A percentile compares a stretch with the other conserved stretches of the same genome.
Conservation (phyloP, 2,797 vertebrate species). For the Paratrypauchen microcephalus region DNA sequence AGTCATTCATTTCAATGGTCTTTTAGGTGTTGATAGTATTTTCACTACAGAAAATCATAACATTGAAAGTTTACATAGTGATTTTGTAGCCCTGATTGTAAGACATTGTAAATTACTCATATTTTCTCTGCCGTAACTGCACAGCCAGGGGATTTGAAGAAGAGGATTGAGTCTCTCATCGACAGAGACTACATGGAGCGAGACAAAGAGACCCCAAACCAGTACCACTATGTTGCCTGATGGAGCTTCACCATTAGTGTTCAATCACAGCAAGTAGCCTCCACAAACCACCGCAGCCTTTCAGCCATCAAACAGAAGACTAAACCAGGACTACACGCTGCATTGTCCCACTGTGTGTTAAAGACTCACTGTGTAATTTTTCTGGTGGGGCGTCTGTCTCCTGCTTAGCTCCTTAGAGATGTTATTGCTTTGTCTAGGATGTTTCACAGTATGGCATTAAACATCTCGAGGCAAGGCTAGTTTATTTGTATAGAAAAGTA, state of each 20-base stretch:
- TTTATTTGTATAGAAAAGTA: too few species aligned
- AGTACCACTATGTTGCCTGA: constrained; percentile 97
- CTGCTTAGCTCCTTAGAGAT: too few species aligned
- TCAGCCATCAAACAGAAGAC: constrained; percentile 54
- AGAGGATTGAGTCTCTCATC: constrained; percentile 94
- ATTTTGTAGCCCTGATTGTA: too few species aligned
- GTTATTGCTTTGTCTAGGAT: too few species aligned
- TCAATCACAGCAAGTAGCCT: constrained; percentile 52
- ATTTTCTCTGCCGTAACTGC: constrained; percentile 32
- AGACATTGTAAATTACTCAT: background rate
- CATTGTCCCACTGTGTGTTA: constrained; percentile 19
- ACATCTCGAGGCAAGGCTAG: too few species aligned
- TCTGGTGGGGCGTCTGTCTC: too few species aligned
- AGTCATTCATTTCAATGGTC: background rate
- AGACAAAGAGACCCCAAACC: constrained; percentile 92
- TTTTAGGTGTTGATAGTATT: too few species aligned
- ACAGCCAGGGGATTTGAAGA: constrained; percentile 94
- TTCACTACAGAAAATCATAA: too few species aligned
- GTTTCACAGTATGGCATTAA: too few species aligned
- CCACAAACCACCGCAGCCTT: constrained; percentile 52
- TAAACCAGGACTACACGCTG: constrained; percentile 54
- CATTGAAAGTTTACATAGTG: background rate
- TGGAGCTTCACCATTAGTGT: constrained; percentile 42
- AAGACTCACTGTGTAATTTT: too few species aligned
- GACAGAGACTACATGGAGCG: constrained; percentile 97